A percentile compares a stretch with the other conserved stretches of the same genome.
Evolutionary conservation across 2,797 vertebrate genomes (phyloP).

Genomic region (Poecilia picta): DNA sequence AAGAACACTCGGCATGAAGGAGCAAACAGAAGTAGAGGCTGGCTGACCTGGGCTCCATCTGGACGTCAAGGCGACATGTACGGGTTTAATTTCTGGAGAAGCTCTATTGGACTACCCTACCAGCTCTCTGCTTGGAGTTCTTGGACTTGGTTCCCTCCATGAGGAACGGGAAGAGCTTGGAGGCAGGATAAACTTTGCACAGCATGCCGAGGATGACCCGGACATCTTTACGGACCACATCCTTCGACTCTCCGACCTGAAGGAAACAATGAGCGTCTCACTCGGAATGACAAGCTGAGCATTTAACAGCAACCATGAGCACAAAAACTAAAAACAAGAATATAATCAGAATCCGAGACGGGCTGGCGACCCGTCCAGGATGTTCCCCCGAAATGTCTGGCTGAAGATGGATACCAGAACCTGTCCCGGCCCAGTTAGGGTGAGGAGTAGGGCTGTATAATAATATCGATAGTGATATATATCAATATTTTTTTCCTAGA

Average conservation of each 20-base stretch:
- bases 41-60: neutral
- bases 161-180: slow-evolving; percentile 95
- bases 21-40: neutral
- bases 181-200: slow-evolving; percentile 95
- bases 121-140: slow-evolving; percentile 97
- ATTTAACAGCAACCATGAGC: neutral
- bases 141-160: slow-evolving; percentile 99
- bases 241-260: slow-evolving; percentile 97
- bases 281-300: neutral
- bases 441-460: no score
- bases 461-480: no score
- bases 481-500: no score
- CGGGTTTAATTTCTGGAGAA: no score
- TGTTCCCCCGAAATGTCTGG: no score
- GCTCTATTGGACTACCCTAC: slow-evolving; percentile 61
- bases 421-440: no score
- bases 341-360: neutral
- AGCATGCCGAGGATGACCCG: slow-evolving; percentile 91
- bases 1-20: neutral
- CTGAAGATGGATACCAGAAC: no score
- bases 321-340: neutral
- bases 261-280: neutral
- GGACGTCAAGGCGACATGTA: no score
- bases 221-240: slow-evolving; percentile 95
- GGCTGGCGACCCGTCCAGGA: no score